Base-by-base conservation (phyloP, 1,140 invertebrate species). In the Lineus longissimus region DNA sequence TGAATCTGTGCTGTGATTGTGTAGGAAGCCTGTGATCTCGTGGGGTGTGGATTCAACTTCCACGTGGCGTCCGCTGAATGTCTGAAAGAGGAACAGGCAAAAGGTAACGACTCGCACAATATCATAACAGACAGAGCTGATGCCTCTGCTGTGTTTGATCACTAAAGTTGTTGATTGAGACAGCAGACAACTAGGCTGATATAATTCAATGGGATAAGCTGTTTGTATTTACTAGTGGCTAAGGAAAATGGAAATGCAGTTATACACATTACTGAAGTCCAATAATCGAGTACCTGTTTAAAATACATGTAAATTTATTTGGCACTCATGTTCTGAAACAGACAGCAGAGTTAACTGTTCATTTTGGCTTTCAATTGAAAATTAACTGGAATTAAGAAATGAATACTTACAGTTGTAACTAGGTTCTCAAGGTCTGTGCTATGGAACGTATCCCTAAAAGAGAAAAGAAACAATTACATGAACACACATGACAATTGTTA, bases 1-100 rank as follows among this genome's bases (percentile, higher is more conserved):
- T 36, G 33, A 7, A 36, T 15, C 15, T 36, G 6, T 56, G 60
- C 76, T 70, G 62, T 76, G 74, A 2, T 72, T 74, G 23, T 64
- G 59, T 29, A 77, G 68, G 23, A 67, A 68, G 11, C 76, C 76
- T 33, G 76, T 77, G 33, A 77, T 59, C 4, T 67, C 62, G 22
- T 64, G 4, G 30, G 75, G 72, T 27, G 74, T 78, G 58, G 74
- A 78, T 27, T 78, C 73, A 0, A 80, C 71, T 9, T 55, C 62
- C 2, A 80, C 68, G 55, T 67, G 64, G n/a, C 71, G 75, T 15
- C 74, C 72, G 63, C 73, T 71, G 61, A 69, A 63, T 17, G 72
- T 66, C 76, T 77, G 61, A 36, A 68, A 65, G 63, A 17, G 70
- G 74, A 57, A 59, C 31, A 63, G 45, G 60, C 29, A 64, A 19